Conservation (phyloP, 2,797 vertebrate species). For the Sebastolobus alascanus region DNA sequence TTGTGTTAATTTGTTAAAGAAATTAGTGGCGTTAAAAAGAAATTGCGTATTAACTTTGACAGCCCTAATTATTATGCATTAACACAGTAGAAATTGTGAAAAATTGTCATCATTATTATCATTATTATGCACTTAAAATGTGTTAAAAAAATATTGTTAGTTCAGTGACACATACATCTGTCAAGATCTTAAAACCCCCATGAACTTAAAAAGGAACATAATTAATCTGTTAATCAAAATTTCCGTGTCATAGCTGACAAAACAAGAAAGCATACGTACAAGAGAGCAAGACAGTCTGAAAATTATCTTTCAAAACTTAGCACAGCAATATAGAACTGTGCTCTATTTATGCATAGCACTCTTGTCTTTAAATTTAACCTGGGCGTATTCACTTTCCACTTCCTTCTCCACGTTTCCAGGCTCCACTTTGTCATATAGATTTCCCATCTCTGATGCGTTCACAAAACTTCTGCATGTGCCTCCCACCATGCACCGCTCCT, state of each 20-base stretch:
- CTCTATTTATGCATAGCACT: background rate
- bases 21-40: fast-evolving
- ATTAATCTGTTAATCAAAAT: background rate
- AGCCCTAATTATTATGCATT: background rate
- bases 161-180: background rate
- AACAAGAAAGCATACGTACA: background rate
- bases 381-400: constrained; percentile 36
- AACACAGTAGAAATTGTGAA: background rate
- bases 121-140: background rate
- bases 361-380: constrained; percentile 24
- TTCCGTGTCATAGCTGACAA: background rate
- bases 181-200: background rate
- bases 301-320: background rate
- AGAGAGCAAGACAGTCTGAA: background rate
- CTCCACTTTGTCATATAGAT: background rate
- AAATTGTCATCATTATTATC: background rate
- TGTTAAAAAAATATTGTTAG: background rate
- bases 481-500: constrained; percentile 8
- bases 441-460: constrained; percentile 3
- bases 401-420: background rate
- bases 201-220: background rate
- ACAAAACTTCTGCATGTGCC: background rate
- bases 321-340: background rate
- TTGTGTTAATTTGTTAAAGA: no score
- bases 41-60: no score